Conservation (phyloP, 2,888 invertebrate genomes). For the Apotomis betuletana region DNA sequence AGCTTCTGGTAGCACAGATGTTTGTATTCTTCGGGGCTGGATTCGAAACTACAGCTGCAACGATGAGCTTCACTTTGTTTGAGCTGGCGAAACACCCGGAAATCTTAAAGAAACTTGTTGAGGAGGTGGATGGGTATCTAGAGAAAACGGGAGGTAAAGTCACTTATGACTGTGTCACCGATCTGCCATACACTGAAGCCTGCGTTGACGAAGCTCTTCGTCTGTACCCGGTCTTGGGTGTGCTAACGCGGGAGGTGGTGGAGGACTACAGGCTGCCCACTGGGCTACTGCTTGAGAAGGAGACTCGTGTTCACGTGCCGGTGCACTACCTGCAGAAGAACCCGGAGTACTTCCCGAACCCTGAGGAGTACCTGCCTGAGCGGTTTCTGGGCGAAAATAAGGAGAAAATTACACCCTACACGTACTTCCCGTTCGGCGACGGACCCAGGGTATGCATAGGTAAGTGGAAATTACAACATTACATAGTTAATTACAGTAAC, state of each 20-base stretch:
- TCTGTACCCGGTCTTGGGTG: slow-evolving; percentile 63
- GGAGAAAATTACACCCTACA: slow-evolving; percentile 58
- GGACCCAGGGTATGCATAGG: slow-evolving; percentile 70
- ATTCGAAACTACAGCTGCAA: slow-evolving; percentile 62
- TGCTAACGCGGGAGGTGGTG: slow-evolving; percentile 62
- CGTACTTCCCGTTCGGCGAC: slow-evolving; percentile 71
- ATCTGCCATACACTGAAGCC: slow-evolving; percentile 58
- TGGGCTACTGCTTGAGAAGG: slow-evolving; percentile 60
- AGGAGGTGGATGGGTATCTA: slow-evolving; percentile 59
- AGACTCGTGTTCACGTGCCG: slow-evolving; percentile 65
- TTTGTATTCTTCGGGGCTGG: slow-evolving; percentile 75
- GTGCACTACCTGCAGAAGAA: slow-evolving; percentile 61
- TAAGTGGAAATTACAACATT: slow-evolving; percentile 47
- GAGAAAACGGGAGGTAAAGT: slow-evolving; percentile 49
- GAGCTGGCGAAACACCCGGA: slow-evolving; percentile 60
- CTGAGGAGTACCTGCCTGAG: slow-evolving; percentile 63
- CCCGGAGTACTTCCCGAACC: slow-evolving; percentile 64
- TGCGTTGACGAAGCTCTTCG: slow-evolving; percentile 62
- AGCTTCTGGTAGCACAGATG: slow-evolving; percentile 72
- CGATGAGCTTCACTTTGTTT: slow-evolving; percentile 54
- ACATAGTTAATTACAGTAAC: no score
- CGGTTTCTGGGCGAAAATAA: slow-evolving; percentile 61
- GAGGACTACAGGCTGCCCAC: slow-evolving; percentile 63
- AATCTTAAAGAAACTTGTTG: slow-evolving; percentile 51
- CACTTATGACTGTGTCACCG: slow-evolving; percentile 58